phyloP scores from a whole-genome alignment of 2,797 vertebrate genomes.

The Alouatta caraya region DNA sequence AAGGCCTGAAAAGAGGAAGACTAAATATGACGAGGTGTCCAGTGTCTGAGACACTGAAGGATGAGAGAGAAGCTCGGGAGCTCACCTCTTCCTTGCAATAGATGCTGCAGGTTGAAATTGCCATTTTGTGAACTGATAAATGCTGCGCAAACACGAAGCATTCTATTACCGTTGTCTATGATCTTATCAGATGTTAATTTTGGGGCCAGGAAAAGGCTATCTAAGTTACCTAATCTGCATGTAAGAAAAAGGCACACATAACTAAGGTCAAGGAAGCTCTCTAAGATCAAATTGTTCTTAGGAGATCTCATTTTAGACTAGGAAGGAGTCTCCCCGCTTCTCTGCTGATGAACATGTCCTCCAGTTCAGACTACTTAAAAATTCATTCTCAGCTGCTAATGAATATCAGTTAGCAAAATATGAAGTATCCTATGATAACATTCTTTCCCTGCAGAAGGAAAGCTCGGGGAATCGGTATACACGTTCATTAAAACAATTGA shows the following conservation, averaged over 20 bases:
- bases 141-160: background rate
- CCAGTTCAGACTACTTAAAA: background rate
- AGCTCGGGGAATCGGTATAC: background rate
- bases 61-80: too few species aligned
- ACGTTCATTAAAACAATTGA: background rate
- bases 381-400: background rate
- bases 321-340: background rate
- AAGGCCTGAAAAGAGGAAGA: background rate
- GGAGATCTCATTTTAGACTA: background rate
- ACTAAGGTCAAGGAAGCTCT: background rate
- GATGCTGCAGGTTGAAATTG: background rate
- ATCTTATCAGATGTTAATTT: background rate
- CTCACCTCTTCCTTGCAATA: background rate
- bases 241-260: background rate
- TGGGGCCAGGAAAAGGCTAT: background rate
- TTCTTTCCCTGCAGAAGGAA: background rate
- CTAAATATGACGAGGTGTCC: rapidly evolving
- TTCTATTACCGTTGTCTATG: background rate
- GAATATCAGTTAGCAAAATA: background rate
- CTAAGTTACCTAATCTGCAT: background rate
- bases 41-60: too few species aligned
- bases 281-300: background rate
- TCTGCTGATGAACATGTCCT: background rate
- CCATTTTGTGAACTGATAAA: background rate
- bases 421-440: background rate